Evolutionary conservation across 1,140 invertebrate species (phyloP).

Genomic region (Diachasma alloeum): DNA sequence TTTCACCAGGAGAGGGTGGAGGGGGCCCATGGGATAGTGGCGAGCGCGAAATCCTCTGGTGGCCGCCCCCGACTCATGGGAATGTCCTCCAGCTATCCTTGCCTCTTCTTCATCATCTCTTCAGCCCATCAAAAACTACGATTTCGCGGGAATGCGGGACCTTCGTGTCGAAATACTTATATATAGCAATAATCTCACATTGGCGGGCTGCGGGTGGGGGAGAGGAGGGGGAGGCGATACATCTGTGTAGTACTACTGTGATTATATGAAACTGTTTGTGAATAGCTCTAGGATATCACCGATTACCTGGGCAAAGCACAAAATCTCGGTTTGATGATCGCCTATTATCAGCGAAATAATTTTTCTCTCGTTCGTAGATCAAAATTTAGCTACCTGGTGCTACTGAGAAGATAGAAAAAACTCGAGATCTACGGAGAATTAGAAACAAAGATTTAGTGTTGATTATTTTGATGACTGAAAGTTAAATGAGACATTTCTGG

Average conservation of each 20-base stretch:
- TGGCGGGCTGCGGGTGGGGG: too few relatives aligned
- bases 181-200: background rate
- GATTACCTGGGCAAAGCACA: background rate
- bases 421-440: too few relatives aligned
- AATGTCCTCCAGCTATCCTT: conserved; percentile 51
- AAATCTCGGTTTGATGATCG: background rate
- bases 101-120: conserved; percentile 20
- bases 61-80: conserved; percentile 60
- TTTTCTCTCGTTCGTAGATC: background rate
- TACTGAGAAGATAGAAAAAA: background rate
- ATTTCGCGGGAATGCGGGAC: conserved; percentile 26
- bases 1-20: conserved; percentile 9
- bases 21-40: conserved; percentile 34
- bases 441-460: too few relatives aligned
- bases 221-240: background rate
- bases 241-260: conserved; percentile 7
- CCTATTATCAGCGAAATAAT: background rate
- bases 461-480: too few relatives aligned
- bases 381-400: background rate
- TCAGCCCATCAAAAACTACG: conserved; percentile 11
- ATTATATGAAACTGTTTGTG: conserved; percentile 13
- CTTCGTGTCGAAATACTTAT: conserved; percentile 21
- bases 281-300: conserved; percentile 10
- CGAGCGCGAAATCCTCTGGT: conserved; percentile 37
- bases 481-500: too few relatives aligned